These are phyloP conservation scores for Cephalopachus bancanus DNA, from an alignment of 2,797 vertebrate genomes.

Conservation along the genomic window DNA sequence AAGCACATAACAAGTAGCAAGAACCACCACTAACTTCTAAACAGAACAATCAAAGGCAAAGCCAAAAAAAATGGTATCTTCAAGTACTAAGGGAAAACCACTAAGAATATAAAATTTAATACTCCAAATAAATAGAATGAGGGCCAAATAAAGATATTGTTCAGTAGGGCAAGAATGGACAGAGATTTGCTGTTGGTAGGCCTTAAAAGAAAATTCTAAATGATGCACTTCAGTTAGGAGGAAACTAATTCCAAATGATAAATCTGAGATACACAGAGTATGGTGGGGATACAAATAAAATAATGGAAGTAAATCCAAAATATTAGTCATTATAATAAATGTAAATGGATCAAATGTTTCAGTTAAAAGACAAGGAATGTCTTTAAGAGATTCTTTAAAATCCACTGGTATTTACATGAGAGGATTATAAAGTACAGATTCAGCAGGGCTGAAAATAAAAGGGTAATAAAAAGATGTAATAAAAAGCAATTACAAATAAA, in stretches of 20 bases:
- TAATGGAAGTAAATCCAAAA: slow-evolving; percentile 36
- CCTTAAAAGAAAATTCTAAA: slow-evolving; percentile 38
- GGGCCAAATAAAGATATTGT: slow-evolving; percentile 40
- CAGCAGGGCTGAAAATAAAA: neutral
- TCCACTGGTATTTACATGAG: slow-evolving; percentile 33
- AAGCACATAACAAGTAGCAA: neutral
- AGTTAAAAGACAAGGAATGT: neutral
- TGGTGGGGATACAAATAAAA: slow-evolving; percentile 10
- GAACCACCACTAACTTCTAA: neutral
- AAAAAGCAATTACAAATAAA: slow-evolving; percentile 11
- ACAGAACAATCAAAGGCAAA: slow-evolving; percentile 22
- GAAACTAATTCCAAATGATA: slow-evolving; percentile 20
- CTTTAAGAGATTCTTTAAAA: neutral
- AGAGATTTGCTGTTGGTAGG: neutral
- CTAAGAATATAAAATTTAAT: neutral
- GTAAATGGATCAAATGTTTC: slow-evolving; percentile 17
- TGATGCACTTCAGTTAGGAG: neutral
- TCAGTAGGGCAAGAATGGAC: neutral
- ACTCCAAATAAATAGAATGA: neutral
- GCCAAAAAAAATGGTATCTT: neutral
- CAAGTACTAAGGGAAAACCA: slow-evolving; percentile 30
- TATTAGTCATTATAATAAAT: slow-evolving; percentile 29
- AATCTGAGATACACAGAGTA: neutral
- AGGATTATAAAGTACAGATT: neutral
- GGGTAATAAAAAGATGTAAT: neutral